Conservation (phyloP, 2,113 vertebrate genomes). For the Zosterops lateralis region DNA sequence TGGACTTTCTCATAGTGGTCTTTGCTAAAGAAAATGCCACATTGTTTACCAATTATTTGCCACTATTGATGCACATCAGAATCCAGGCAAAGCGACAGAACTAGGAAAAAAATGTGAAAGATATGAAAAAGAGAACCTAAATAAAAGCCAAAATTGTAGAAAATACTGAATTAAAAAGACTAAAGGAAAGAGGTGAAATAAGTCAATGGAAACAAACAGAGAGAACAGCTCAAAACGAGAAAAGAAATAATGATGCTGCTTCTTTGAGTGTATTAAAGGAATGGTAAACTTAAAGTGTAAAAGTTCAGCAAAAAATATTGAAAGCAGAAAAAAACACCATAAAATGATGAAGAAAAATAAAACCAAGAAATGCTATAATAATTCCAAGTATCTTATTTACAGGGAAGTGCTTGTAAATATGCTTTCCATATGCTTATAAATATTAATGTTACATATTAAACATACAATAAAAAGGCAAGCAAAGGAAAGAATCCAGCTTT, state of each 20-base stretch:
- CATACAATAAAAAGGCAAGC: constrained; percentile 3
- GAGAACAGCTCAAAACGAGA: background rate
- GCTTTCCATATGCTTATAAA: constrained; percentile 39
- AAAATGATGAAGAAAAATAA: constrained; percentile 16
- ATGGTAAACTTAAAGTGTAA: background rate
- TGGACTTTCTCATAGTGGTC: background rate
- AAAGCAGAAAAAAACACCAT: background rate
- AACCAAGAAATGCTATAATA: background rate
- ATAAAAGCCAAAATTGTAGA: background rate
- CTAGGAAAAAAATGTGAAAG: background rate
- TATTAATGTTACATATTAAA: constrained; percentile 39
- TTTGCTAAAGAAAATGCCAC: background rate
- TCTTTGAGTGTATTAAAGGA: background rate
- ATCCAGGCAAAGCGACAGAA: background rate
- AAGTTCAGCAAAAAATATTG: background rate
- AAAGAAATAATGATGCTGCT: background rate
- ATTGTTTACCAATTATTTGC: background rate
- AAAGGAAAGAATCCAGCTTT: constrained; percentile 2
- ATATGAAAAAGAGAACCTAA: background rate
- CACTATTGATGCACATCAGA: background rate
- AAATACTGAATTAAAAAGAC: background rate
- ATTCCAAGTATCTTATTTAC: constrained; percentile 17
- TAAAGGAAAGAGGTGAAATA: background rate
- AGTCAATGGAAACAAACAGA: background rate
- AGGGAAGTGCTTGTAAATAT: constrained; percentile 1